phyloP scores from a whole-genome alignment of 1,140 invertebrate species.

The Globodera rostochiensis region DNA sequence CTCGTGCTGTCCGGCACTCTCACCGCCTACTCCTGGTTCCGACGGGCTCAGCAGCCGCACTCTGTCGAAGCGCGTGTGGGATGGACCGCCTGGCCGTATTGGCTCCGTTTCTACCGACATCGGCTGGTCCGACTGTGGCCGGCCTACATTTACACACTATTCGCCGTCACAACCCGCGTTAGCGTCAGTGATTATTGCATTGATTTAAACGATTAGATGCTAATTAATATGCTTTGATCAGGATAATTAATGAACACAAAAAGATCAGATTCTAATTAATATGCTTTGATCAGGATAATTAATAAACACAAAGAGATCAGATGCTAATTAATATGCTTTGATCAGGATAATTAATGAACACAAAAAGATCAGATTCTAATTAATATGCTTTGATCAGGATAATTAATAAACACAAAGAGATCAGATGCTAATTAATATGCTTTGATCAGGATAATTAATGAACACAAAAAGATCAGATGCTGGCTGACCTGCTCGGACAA shows the following conservation, averaged over 20 bases:
- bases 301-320: no score
- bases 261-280: background rate
- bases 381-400: background rate
- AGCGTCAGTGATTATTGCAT: slow-evolving; percentile 55
- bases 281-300: no score
- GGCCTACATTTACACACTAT: slow-evolving; percentile 62
- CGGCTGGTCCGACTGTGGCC: slow-evolving; percentile 60
- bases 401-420: no score
- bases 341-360: no score
- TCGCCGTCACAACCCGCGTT: slow-evolving; percentile 59
- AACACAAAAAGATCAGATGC: background rate
- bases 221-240: background rate
- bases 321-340: background rate
- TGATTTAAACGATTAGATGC: background rate
- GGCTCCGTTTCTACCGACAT: slow-evolving; percentile 63
- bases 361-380: background rate
- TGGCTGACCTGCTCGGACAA: no score
- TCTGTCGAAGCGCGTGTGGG: slow-evolving; percentile 22
- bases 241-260: no score
- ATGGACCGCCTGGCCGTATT: slow-evolving; percentile 61
- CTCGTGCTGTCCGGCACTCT: slow-evolving; percentile 56
- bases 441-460: no score
- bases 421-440: background rate
- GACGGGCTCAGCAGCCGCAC: slow-evolving; percentile 45
- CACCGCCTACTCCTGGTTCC: slow-evolving; percentile 63